Base-by-base conservation (phyloP, 2,888 invertebrate species). In the Ormyrus rosae region DNA sequence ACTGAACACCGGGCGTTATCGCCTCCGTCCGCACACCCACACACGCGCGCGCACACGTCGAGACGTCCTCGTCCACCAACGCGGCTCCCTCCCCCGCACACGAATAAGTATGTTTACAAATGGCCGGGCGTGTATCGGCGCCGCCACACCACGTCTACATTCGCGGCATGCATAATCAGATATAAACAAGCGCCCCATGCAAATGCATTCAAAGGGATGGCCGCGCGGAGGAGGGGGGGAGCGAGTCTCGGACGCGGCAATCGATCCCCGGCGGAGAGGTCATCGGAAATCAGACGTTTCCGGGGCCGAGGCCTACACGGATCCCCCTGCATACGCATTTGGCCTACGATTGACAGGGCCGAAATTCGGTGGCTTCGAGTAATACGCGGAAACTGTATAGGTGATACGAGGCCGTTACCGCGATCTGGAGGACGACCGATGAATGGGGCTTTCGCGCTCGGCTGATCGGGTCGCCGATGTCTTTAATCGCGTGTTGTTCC, bases 231-330 rank as follows among this genome's bases (percentile, higher is more conserved):
- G n/a, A 3, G 1, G 34, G 34, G 34, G 34, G 34, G 0, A 34
- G 34, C 34, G 34, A 34, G 34, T 34, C 34, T 34, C 46, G 61
- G 63, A 78, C 65, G 64, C 65, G 64, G 78, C 78, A 65, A 78
- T 78, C 78, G 71, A 78, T 78, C 71, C 51, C n/a, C 46, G 11
- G 11, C 45, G 4, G 61, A 58, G 51, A 51, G 65, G 45, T 45
- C 64, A 71, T 71, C 71, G 71, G 71, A 71, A 78, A 78, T 78
- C 64, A 71, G 71, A 65, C 64, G 71, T 71, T 71, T 78, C 78
- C 71, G 53, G 34, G 34, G 34, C 7, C 34, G 56, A 51, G 55
- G 63, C 65, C 48, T 53, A 19, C 5, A 8, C n/a, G 55, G 55
- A 50, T 48, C 45, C 34, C 34, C 34, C 34, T 34, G 34, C 34